Base-by-base conservation (phyloP, 2,888 invertebrate genomes). In the Chrysolina haemoptera region DNA sequence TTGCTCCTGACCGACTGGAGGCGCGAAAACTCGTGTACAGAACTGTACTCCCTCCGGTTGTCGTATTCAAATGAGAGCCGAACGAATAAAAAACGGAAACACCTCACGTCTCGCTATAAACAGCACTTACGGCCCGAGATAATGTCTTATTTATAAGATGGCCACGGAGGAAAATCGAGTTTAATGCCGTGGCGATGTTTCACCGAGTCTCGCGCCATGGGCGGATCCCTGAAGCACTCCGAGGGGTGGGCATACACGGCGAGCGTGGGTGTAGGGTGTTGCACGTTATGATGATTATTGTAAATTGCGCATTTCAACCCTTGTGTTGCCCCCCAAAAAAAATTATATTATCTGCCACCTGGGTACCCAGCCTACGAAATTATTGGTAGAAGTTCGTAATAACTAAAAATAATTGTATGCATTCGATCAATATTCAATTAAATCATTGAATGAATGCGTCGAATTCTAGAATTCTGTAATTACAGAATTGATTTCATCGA, bases 111-210 rank as follows among this genome's bases (percentile, higher is more conserved):
- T 76, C 68, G 77, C 76, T 77, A 79, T 76, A 77, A 76, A 74
- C 67, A 69, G 71, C 72, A 71, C 71, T 75, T 71, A 82, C 82
- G 80, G 81, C 80, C 66, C 79, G 79, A 86, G 86, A 86, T 86
- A 86, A 86, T 86, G 86, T 86, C 86, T 86, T 86, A 86, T 86
- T 86, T 86, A 86, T 86, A 85, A 84, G 85, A 78, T 77, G 76
- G 76, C 65, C 71, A 68, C 72, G 46, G 70, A 74, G 70, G 74
- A 74, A 70, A 72, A 81, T 78, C 75, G 74, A 79, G 80, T 75
- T 67, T 68, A 50, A 67, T 68, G 62, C 64, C 59, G 74, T 67
- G 59, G 67, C 64, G 75, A 68, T 50, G 67, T 67, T 67, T 67
- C 53, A 67, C 20, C 67, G 27, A 53, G 67, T 53, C 35, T 53